Evolutionary conservation across 2,113 vertebrate species (phyloP), one percentile per base, ranked within the genome.

Genomic region (Neomonachus schauinslandi): DNA sequence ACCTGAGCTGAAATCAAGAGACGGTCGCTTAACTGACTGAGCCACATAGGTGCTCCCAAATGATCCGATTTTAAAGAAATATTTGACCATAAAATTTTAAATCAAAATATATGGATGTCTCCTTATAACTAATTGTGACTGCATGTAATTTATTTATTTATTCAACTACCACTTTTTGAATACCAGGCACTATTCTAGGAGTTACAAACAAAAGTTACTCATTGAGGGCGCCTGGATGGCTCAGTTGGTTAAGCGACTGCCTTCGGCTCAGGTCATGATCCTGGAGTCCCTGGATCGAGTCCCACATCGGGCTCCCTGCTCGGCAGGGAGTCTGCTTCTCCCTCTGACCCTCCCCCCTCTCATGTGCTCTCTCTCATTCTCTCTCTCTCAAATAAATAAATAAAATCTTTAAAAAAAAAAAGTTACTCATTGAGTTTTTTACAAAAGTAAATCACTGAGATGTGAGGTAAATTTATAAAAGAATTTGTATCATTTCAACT

Each of bases 51-150:
- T 7, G 16, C 65, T 69, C 33, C 31, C 71, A 94, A 83, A 61
- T 74, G 6, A 24, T 42, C 16, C 19, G 14, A 18, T 88, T 77
- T 94, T 89, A 69, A 79, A 74, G 36, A 67, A 74, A 92, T 6
- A 79, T 91, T 77, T 93, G n/a, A 39, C 80, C 59, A 94, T 71
- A 82, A 93, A 93, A 96, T 77, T 91, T 82, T 57, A 96, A 69
- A 24, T 92, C 81, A 85, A 71, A 94, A 89, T 89, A 89, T 49
- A 53, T 94, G 5, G 21, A n/a, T 84, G 14, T 85, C 57, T 91
- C 81, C 83, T 95, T 81, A 33, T 21, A 84, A 24, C n/a, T 93
- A 88, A 94, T 39, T 83, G 22, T 19, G 3, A 88, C 24, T 71
- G 2, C 24, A 76, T 77, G 13, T 46, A 49, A 97, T 39, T 85